phyloP scores from a whole-genome alignment of 1,140 invertebrate species.

The Melipona quadrifasciata region DNA sequence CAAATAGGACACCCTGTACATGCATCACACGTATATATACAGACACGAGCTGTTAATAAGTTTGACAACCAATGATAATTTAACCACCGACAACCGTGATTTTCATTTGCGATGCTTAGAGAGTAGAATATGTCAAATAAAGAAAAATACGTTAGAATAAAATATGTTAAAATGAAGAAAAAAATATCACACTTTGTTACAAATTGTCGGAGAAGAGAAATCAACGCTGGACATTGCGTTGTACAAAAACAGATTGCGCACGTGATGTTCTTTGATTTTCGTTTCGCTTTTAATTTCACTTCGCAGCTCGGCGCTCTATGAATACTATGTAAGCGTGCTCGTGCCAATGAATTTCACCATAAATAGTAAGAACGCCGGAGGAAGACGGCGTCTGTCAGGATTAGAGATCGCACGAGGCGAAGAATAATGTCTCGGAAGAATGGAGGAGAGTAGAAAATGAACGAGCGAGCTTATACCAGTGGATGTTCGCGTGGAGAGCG shows the following conservation, averaged over 20 bases:
- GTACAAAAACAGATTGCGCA: background rate
- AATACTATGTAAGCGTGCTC: background rate
- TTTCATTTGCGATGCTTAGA: too few species aligned
- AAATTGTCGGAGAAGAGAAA: too few species aligned
- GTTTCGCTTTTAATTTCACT: background rate
- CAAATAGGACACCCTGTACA: too few species aligned
- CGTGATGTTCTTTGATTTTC: background rate
- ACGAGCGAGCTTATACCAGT: conserved; percentile 45
- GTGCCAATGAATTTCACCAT: conserved; percentile 43
- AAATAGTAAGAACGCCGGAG: conserved; percentile 57
- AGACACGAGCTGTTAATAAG: too few species aligned
- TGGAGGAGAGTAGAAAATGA: conserved; percentile 32
- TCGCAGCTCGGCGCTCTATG: background rate
- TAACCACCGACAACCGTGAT: too few species aligned
- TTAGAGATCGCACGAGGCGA: conserved; percentile 45
- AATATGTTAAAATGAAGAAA: too few species aligned
- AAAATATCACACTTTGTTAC: too few species aligned
- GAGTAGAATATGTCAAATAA: too few species aligned
- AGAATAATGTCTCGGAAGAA: conserved; percentile 30
- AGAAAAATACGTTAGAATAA: too few species aligned
- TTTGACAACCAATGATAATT: too few species aligned
- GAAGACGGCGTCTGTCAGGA: conserved; percentile 54
- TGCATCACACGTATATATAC: too few species aligned
- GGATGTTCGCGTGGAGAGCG: conserved; percentile 28
- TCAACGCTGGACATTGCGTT: background rate